Evolutionary conservation across 2,113 vertebrate genomes (phyloP), one percentile per base, ranked within the genome.

Genomic region (Tylochromis polylepis): DNA sequence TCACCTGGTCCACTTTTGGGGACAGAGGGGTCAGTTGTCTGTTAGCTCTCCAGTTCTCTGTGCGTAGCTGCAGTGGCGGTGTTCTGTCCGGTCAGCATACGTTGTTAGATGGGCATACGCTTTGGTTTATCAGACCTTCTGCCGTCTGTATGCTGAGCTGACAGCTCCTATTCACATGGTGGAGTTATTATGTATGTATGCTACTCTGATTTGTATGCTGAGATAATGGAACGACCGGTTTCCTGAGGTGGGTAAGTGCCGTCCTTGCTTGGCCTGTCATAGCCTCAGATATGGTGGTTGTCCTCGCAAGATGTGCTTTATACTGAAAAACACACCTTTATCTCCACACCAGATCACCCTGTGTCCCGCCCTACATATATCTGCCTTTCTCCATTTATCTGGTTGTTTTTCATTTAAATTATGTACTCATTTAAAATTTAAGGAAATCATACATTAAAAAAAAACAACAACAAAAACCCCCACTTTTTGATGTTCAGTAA

Each of bases 1-100:
- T 5, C n/a, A 67, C 62, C n/a, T 67, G 62, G 36, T 70, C n/a
- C 65, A 70, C 65, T 43, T 70, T 70, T 70, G n/a, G 65, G 7
- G 38, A 22, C 62, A 15, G 12, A 67, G n/a, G 62, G 36, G 36
- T 41, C 0, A 67, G 62, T 36, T 46, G 22, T 8, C 0, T 41
- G 36, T 3, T 41, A 11, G 1, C 36, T 9, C 34, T 22, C 11
- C 2, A 1, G 41, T 41, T 41, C 36, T 67, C 36, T 41, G 62
- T 41, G 62, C 3, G 12, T 67, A 1, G 4, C 62, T 15, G 7
- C n/a, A 2, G 22, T 41, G 36, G 11, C 0, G 18, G 14, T 36
- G 31, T 65, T 65, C 31, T 65, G 60, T 65, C 60, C 34, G 38
- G 60, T 65, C 60, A 65, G 10, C 59, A 12, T 7, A 62, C 0